Base-by-base conservation (phyloP, 2,113 vertebrate species). In the Dromas ardeola region DNA sequence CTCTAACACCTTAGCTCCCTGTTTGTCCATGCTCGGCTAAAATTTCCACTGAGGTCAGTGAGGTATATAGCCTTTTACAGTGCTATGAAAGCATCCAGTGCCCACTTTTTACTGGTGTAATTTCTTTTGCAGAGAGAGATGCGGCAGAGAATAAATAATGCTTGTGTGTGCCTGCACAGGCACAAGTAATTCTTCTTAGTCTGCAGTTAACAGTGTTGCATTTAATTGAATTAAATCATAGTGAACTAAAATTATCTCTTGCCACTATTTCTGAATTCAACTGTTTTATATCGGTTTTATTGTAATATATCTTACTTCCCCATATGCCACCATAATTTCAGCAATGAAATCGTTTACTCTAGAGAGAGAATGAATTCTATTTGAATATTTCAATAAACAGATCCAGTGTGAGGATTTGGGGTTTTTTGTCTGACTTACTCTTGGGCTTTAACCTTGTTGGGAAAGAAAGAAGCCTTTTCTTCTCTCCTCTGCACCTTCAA, bases 371-470 rank as follows among this genome's bases (percentile, higher is more conserved):
- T 90, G 85, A 96, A 85, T 94, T 95, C 90, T 95, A 97, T 97
- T 96, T 96, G 96, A 97, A 95, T 97, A 97, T 97, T 98, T 98
- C 96, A 98, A 96, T 93, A 97, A 97, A 88, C 86, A 97, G 72
- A 95, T 97, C 93, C 56, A 86, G 40, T 81, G 81, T 78, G 70
- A 94, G 59, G 66, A 97, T 86, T 59, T 67, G 21, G 62, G 9
- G 3, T 2, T 0, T 58, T 63, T n/a, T 91, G 14, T 96, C 95
- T 94, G 90, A 79, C 84, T 97, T 95, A 82, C 40, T 96, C 65
- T 92, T 89, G 56, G 53, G 85, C 62, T 97, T 96, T 93, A 97
- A 88, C 93, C 90, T 96, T 82, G 84, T 93, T 97, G 96, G 71
- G 71, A 71, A 92, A 96, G 80, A 98, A 96, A 98, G 25, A 93